Conservation (phyloP, 2,113 vertebrate genomes). For the Catharus bicknelli region DNA sequence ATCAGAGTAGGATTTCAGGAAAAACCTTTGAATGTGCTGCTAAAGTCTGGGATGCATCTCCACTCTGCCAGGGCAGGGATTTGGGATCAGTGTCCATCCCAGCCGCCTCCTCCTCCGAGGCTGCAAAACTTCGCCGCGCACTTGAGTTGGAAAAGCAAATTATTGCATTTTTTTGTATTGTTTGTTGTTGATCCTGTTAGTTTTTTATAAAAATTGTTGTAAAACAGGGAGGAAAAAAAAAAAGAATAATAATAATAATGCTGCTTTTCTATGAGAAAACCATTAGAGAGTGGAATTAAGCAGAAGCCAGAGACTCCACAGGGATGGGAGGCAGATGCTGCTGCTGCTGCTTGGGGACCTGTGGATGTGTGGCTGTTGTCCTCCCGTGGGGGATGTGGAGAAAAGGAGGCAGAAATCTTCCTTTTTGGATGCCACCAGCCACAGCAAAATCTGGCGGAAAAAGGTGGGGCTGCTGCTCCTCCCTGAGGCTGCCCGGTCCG, state of each 20-base stretch:
- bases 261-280: constrained; percentile 45
- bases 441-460: background rate
- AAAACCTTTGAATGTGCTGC: constrained; percentile 57
- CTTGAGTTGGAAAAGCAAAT: constrained; percentile 10
- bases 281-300: background rate
- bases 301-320: background rate
- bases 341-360: background rate
- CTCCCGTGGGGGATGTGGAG: background rate
- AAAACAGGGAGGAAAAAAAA: background rate
- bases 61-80: background rate
- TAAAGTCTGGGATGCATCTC: constrained; percentile 40
- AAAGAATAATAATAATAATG: background rate
- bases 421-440: background rate
- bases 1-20: background rate
- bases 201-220: constrained; percentile 3
- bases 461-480: constrained; percentile 9
- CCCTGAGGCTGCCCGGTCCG: background rate
- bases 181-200: constrained; percentile 31
- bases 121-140: background rate
- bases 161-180: background rate
- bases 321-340: background rate
- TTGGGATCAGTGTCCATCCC: rapidly evolving
- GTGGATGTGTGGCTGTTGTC: background rate
- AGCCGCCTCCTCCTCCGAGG: background rate
- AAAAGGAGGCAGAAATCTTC: background rate